Evolutionary conservation across 1,140 invertebrate genomes (phyloP).

Genomic region (Daktulosphaira vitifoliae): DNA sequence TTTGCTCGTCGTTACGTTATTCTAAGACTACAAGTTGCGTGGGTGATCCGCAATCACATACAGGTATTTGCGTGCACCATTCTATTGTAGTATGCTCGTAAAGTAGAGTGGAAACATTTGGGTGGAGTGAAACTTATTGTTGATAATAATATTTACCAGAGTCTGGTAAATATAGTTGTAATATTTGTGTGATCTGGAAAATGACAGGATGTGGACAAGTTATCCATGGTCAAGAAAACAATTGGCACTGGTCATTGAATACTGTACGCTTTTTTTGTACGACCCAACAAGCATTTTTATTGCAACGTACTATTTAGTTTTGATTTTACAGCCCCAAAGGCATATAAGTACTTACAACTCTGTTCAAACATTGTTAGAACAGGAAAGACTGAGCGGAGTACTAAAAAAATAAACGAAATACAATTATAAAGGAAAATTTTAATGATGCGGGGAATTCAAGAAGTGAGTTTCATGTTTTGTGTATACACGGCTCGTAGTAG

Average conservation of each 20-base stretch:
- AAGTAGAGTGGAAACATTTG: neutral
- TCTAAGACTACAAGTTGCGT: neutral
- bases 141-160: conserved; percentile 13
- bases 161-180: conserved; percentile 7
- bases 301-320: no score
- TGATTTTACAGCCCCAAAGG: no score
- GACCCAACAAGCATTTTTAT: no score
- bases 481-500: neutral
- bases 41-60: neutral
- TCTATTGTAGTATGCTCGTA: neutral
- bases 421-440: conserved; percentile 34
- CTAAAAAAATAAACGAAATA: conserved; percentile 25
- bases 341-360: no score
- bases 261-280: no score
- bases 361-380: conserved; percentile 31
- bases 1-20: conserved; percentile 20
- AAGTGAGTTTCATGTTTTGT: conserved; percentile 5
- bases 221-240: no score
- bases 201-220: no score
- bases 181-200: no score
- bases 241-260: no score
- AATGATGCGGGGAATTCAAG: conserved; percentile 31
- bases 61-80: neutral
- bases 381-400: no score
- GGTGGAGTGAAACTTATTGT: neutral